phyloP scores from a whole-genome alignment of 2,888 invertebrate species.

The Phaonia tiefii region DNA sequence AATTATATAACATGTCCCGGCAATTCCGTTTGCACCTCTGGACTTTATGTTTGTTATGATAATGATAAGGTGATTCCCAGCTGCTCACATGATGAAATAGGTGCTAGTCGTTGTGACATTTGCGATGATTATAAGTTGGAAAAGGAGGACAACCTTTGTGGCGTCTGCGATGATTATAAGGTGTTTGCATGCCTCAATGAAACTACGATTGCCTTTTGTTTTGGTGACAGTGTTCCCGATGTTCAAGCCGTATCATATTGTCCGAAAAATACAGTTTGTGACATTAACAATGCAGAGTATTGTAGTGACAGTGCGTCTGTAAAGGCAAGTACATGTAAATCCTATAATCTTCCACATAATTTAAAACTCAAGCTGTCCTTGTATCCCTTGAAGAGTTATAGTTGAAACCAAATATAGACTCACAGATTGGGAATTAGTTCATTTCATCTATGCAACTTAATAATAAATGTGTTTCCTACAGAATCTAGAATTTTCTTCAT shows the following conservation, averaged over 20 bases:
- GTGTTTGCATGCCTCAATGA: constrained; percentile 67
- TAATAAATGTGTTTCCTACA: too few species aligned
- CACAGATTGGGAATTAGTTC: too few species aligned
- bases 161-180: constrained; percentile 62
- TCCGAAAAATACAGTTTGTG: constrained; percentile 68
- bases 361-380: too few species aligned
- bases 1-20: constrained; percentile 60
- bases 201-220: constrained; percentile 69
- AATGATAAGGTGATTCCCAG: constrained; percentile 12
- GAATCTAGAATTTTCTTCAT: too few species aligned
- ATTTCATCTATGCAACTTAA: too few species aligned
- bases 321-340: constrained; percentile 48
- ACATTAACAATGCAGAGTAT: constrained; percentile 66
- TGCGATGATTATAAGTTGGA: too few species aligned
- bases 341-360: too few species aligned
- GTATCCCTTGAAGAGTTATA: too few species aligned
- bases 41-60: constrained; percentile 59
- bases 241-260: constrained; percentile 59
- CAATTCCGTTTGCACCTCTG: constrained; percentile 63
- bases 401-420: too few species aligned
- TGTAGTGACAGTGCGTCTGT: constrained; percentile 58
- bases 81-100: constrained; percentile 44
- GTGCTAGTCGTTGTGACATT: too few species aligned
- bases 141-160: constrained; percentile 43
- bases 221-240: constrained; percentile 55